These are phyloP conservation scores for Diorhabda carinulata DNA, from an alignment of 1,140 invertebrate species.

Conservation along the genomic window DNA sequence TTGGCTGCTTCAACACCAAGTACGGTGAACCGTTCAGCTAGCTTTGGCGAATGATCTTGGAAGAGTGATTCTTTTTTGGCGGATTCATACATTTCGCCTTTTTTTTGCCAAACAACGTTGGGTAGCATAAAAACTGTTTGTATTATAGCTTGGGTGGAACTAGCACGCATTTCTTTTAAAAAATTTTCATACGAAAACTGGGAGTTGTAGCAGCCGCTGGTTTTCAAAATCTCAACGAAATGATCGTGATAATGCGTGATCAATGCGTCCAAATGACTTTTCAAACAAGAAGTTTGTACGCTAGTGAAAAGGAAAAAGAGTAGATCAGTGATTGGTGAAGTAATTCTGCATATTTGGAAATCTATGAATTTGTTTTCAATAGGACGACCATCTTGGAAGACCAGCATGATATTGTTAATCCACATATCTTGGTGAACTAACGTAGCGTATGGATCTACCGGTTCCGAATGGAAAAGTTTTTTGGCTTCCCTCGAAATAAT, in stretches of 20 bases:
- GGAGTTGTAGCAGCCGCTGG: neutral
- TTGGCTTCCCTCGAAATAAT: too few species aligned
- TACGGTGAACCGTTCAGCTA: too few species aligned
- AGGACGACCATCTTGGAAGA: neutral
- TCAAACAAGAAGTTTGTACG: constrained; percentile 43
- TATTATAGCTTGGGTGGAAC: too few species aligned
- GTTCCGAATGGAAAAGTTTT: too few species aligned
- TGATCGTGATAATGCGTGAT: constrained; percentile 50
- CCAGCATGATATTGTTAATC: constrained; percentile 15
- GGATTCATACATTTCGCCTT: too few species aligned
- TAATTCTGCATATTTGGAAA: constrained; percentile 55
- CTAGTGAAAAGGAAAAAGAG: constrained; percentile 56
- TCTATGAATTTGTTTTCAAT: constrained; percentile 47
- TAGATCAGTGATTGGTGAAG: constrained; percentile 53
- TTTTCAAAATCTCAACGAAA: neutral
- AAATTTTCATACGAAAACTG: neutral
- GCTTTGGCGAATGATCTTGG: too few species aligned
- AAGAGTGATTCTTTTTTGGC: too few species aligned
- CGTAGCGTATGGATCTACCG: neutral
- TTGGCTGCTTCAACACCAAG: too few species aligned
- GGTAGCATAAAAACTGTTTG: too few species aligned
- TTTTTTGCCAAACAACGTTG: too few species aligned
- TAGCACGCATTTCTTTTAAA: neutral
- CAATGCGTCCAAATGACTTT: constrained; percentile 47
- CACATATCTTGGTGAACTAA: constrained; percentile 11